A percentile compares a stretch with the other conserved stretches of the same genome.
These are phyloP conservation scores for Chromis chromis DNA, from an alignment of 2,797 vertebrate species.

Conservation along the genomic window DNA sequence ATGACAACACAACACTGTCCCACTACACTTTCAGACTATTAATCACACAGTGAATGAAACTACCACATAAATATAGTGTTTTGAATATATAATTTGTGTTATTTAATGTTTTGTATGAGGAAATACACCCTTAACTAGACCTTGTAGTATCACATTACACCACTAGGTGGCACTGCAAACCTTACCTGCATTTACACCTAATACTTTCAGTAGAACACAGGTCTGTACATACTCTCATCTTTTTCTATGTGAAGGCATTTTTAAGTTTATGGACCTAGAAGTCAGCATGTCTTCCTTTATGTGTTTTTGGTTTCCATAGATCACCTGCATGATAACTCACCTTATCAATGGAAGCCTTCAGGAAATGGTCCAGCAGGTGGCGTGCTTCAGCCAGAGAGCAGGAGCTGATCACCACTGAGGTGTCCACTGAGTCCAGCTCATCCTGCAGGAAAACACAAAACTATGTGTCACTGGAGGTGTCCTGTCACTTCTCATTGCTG, in stretches of 20 bases:
- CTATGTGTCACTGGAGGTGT: not conserved
- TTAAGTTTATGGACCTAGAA: not conserved
- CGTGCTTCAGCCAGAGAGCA: constrained; percentile 96
- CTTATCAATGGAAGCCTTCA: constrained; percentile 97
- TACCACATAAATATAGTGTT: not conserved
- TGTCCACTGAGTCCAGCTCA: constrained; percentile 97
- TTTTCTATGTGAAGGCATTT: not conserved
- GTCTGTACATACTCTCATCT: not conserved
- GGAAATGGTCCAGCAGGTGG: constrained; percentile 95
- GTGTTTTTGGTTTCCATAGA: not conserved
- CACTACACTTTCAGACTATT: not conserved
- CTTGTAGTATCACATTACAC: constrained; percentile 1
- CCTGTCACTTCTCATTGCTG: not conserved
- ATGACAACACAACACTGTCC: not conserved
- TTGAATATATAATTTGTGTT: not conserved
- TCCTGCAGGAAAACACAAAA: constrained; percentile 82
- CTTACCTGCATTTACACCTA: not conserved
- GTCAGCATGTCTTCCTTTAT: not conserved
- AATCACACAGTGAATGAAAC: not conserved
- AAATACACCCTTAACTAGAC: not conserved
- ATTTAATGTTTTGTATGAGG: not conserved
- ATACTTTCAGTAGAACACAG: not conserved
- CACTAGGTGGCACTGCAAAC: constrained; percentile 47
- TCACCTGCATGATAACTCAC: constrained; percentile 57
- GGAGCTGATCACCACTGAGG: constrained; percentile 97